phyloP scores from a whole-genome alignment of 2,113 vertebrate species.

The Chloropsis hardwickii region DNA sequence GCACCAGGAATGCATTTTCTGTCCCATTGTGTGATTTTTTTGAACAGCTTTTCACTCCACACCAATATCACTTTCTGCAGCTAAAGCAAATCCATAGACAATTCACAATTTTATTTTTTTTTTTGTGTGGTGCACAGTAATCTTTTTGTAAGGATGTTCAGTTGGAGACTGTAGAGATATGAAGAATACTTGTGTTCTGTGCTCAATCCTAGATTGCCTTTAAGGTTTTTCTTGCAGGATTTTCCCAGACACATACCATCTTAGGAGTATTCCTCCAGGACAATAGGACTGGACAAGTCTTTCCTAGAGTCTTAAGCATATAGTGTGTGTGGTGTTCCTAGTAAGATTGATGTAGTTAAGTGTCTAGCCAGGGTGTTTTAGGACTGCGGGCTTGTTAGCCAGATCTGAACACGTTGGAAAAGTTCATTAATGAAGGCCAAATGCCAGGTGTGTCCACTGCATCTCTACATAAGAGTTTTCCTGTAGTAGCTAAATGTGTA shows the following conservation, averaged over 20 bases:
- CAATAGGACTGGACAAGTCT: neutral
- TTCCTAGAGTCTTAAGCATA: neutral
- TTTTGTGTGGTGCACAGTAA: slow-evolving; percentile 53
- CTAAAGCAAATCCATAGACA: slow-evolving; percentile 66
- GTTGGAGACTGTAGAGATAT: neutral
- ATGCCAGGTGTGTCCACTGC: neutral
- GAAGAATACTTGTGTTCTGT: slow-evolving; percentile 6
- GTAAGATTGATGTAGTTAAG: neutral
- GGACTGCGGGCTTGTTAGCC: neutral
- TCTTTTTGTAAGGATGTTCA: slow-evolving; percentile 45
- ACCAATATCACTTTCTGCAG: slow-evolving; percentile 73
- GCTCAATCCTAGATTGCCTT: neutral
- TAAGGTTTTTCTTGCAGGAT: slow-evolving; percentile 10
- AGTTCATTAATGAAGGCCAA: neutral
- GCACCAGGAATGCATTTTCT: slow-evolving; percentile 80
- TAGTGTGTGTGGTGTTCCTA: neutral
- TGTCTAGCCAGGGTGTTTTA: neutral
- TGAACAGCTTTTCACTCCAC: slow-evolving; percentile 79
- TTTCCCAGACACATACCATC: neutral
- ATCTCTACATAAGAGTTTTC: neutral
- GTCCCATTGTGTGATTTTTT: slow-evolving; percentile 75
- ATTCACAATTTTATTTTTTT: slow-evolving; percentile 54
- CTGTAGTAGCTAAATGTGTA: neutral
- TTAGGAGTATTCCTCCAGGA: neutral
- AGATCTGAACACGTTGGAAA: neutral